These are phyloP conservation scores for Drosophila mayri DNA, from an alignment of 1,140 invertebrate genomes.

Conservation along the genomic window DNA sequence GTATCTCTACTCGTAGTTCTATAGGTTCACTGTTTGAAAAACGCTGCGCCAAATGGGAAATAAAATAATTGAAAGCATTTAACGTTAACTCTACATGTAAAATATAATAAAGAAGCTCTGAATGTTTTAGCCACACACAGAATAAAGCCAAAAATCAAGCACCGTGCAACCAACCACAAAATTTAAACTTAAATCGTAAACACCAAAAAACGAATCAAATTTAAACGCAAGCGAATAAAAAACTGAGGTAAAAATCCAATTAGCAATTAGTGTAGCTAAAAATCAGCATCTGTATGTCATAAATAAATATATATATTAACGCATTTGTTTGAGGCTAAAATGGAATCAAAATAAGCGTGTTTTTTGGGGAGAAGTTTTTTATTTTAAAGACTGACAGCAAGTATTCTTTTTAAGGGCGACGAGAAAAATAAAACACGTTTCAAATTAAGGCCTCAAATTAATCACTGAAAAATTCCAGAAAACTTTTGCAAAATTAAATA, in stretches of 20 bases:
- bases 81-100: slow-evolving; percentile 60
- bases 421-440: slow-evolving; percentile 3
- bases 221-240: slow-evolving; percentile 56
- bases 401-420: slow-evolving; percentile 27
- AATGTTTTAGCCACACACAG: slow-evolving; percentile 53
- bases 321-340: slow-evolving; percentile 41
- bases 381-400: slow-evolving; percentile 69
- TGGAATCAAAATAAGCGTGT: slow-evolving; percentile 36
- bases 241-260: slow-evolving; percentile 50
- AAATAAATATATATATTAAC: slow-evolving; percentile 7
- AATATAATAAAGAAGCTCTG: slow-evolving; percentile 62
- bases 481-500: slow-evolving; percentile 25
- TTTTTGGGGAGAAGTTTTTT: slow-evolving; percentile 44
- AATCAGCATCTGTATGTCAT: slow-evolving; percentile 49
- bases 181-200: slow-evolving; percentile 29
- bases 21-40: slow-evolving; percentile 67
- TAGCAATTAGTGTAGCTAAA: slow-evolving; percentile 68
- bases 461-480: slow-evolving; percentile 8
- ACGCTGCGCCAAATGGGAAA: slow-evolving; percentile 47
- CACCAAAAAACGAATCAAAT: slow-evolving; percentile 65
- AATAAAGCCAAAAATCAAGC: slow-evolving; percentile 70
- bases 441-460: slow-evolving; percentile 10
- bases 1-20: slow-evolving; percentile 59
- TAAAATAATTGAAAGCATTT: slow-evolving; percentile 71
- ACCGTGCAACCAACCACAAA: slow-evolving; percentile 61